Evolutionary conservation across 2,888 invertebrate genomes (phyloP), one percentile per base, ranked within the genome.

Genomic region (Drosophila neotestacea): DNA sequence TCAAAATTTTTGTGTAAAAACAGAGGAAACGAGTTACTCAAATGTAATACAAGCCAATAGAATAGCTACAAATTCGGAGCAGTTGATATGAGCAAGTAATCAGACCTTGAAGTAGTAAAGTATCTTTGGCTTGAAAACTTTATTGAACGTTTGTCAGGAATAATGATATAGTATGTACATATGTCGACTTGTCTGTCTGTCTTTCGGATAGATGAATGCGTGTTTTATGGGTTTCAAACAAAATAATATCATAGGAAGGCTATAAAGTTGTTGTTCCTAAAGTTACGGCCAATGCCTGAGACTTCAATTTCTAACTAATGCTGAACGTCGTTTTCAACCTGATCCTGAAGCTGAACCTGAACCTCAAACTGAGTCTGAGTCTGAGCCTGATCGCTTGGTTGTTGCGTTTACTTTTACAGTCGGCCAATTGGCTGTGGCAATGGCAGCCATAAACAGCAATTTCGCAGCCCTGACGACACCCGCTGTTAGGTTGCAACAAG

Each of bases 391-490:
- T 69, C 47, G 44, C 48, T 34, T 32, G 10, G 34, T 55, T 46
- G 58, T 11, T 64, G 77, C 52, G 48, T 61, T 74, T 76, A 70
- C 61, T 44, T 77, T 72, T 38, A 58, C 13, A 52, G 58, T 64
- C 73, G 39, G 7, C 51, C 65, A 72, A 72, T 71, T 77, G 73
- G 65, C 56, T 42, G 46, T 76, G 65, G 41, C 56, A 79, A 79
- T 76, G 67, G 81, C 64, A 64, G 77, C 70, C 66, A 83, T 79
- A 79, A 79, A 79, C 73, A 69, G 85, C 73, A 73, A 85, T 70
- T 89, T 71, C 64, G 73, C 66, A 70, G 67, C 70, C 67, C 85
- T 85, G 84, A 89, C 71, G 90, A 82, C 84, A 89, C 84, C 84
- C 84, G 84, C 84, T 84, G 83, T 67, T 88, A 62, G 51, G 13